Base-by-base conservation (phyloP, 1,140 invertebrate genomes). In the Nixonia krombeini region DNA sequence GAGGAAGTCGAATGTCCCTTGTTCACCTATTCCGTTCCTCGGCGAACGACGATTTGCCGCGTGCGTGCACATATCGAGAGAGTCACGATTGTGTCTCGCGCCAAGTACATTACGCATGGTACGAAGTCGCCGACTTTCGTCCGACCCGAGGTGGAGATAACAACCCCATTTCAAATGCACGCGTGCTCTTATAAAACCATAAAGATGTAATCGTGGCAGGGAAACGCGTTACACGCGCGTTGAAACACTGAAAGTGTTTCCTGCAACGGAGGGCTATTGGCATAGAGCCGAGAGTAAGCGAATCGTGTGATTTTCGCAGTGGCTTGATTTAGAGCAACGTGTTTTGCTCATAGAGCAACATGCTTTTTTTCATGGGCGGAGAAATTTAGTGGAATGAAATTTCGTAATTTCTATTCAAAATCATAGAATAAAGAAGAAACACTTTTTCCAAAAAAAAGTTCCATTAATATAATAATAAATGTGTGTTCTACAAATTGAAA, bases 121-220 rank as follows among this genome's bases (percentile, higher is more conserved):
- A 9, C 10, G 35, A 16, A 37, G 29, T n/a, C 29, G 9, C 29
- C 29, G 29, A 10, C 12, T 31, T n/a, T 21, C 47, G 37, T 38
- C 26, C 49, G 42, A 47, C 37, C 51, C 41, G 55, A 52, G 26
- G 41, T 56, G 31, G 38, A 69, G 65, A 69, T 69, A 63, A 58
- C 57, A 37, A 46, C 28, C 40, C 56, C 55, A 51, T 58, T 56
- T 28, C 52, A 42, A 42, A 45, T 55, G 53, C 56, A 28, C 45
- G 64, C 56, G 50, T 44, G 46, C 66, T 57, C 52, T 76, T 76
- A 76, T 74, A 74, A 76, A 72, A 72, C 69, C 63, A 70, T 76
- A 74, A 74, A 76, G 70, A 76, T 68, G 64, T 72, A 76, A 76
- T 72, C 74, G 72, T 47, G 57, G 40, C 46, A 12, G 50, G 12